Evolutionary conservation across 2,113 vertebrate genomes (phyloP), one percentile per base, ranked within the genome.

Genomic region (Paracanthobrama guichenoti): DNA sequence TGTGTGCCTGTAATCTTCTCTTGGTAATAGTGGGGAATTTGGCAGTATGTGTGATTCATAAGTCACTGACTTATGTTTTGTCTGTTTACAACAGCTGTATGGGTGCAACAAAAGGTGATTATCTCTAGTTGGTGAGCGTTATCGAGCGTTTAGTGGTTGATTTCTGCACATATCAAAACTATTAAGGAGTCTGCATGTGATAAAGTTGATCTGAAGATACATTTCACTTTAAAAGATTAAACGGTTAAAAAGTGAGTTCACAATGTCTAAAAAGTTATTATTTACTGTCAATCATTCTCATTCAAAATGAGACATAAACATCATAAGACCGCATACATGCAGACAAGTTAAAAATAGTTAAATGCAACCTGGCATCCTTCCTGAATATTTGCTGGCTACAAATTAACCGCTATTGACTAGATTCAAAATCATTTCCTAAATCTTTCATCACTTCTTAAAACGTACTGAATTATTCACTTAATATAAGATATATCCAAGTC

Each of bases 51-150:
- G 90, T 92, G 87, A 92, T 93, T 93, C 91, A 92, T 85, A 89
- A 84, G 82, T 90, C 91, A 90, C 87, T 91, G 86, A 86, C 91
- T 90, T 89, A 86, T 86, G 81, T 89, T 90, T 90, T 88, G 89
- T 87, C 91, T 91, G 91, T 92, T 93, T 93, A 92, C 91, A 91
- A 88, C 90, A 92, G 90, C 91, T 87, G 88, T 18, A 48, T 88
- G 88, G 89, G 89, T 86, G 87, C 86, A 87, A 93, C 90, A 92
- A 91, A 92, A 90, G 88, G 80, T 88, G 91, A 94, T 94, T 92
- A 84, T 87, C 86, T 90, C 88, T 85, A 84, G 79, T 84, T 79
- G 88, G 87, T 90, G 91, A 91, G 90, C 88, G 90, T 92, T 90
- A 90, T 89, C 88, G 89, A 93, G 91, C 89, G 89, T 92, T 87